Percentiles rank a stretch among this genome's conserved stretches.
phyloP scores from a whole-genome alignment of 2,888 invertebrate genomes.

The Tethea ocularis region DNA sequence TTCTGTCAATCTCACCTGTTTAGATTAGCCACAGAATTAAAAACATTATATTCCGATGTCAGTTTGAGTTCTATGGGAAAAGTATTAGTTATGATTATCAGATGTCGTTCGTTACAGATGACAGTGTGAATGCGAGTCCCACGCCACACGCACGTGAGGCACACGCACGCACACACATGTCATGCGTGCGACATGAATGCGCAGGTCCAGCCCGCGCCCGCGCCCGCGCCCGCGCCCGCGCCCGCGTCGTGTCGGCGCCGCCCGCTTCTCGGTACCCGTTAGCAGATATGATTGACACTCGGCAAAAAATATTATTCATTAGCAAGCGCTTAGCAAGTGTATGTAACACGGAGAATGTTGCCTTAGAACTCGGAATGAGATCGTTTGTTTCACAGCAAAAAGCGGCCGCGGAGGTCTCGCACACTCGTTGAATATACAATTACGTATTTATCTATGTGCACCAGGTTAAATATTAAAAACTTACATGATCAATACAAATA shows the following conservation, averaged over 20 bases:
- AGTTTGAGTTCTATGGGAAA: not conserved
- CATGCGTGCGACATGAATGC: slow-evolving; percentile 8
- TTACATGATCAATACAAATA: not conserved
- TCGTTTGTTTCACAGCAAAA: slow-evolving; percentile 43
- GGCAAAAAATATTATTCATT: slow-evolving; percentile 53
- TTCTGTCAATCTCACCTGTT: not conserved
- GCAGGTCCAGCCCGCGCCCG: slow-evolving; percentile 5
- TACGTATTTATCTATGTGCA: slow-evolving; percentile 13
- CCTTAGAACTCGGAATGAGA: slow-evolving; percentile 37
- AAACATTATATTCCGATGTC: not conserved
- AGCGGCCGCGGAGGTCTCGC: slow-evolving; percentile 21
- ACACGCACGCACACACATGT: not conserved
- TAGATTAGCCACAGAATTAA: not conserved
- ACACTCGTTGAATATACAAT: slow-evolving; percentile 15
- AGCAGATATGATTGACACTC: slow-evolving; percentile 49
- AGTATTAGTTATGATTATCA: not conserved
- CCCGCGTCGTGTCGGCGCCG: slow-evolving; percentile 19
- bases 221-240: slow-evolving; percentile 23
- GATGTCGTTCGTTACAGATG: not conserved
- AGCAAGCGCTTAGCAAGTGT: slow-evolving; percentile 24
- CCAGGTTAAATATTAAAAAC: not conserved
- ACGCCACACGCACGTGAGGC: not conserved
- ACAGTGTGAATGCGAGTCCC: not conserved
- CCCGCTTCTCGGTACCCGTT: slow-evolving; percentile 31
- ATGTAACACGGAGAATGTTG: slow-evolving; percentile 39